Base-by-base conservation (phyloP, 2,888 invertebrate species). In the Diarsia brunnea region DNA sequence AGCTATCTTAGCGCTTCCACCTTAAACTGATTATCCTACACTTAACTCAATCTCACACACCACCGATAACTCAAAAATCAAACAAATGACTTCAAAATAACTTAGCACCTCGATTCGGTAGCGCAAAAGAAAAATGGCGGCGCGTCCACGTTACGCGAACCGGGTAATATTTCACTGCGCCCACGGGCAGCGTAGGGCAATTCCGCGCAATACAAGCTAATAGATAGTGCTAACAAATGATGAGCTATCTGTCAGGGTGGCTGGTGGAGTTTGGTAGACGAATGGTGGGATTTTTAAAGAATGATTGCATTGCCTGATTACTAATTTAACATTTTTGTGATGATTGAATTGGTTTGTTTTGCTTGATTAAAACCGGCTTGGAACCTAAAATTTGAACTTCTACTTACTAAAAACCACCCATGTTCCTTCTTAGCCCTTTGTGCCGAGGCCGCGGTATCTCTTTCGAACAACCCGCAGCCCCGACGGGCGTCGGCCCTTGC, bases 91-190 rank as follows among this genome's bases (percentile, higher is more conserved):
- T 53, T 73, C 24, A 74, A 79, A 78, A 73, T 73, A 78, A 58
- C 58, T 73, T 81, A 61, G 69, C 81, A 84, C 72, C 76, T 66
- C 77, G 64, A 75, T 75, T 71, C 81, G 73, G 88, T 87, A 88
- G 88, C 81, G 51, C 63, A 61, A 38, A 82, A 76, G 78, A 83
- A 85, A 87, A 81, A 82, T 86, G 60, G 66, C 60, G 51, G 61
- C 43, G 75, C 75, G 79, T 64, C 74, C 60, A 70, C 24, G 73
- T 80, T 85, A 87, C 81, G 83, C 84, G 79, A 82, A 84, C 82
- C 78, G 78, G 71, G 82, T 84, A 82, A 91, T 91, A 90, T 87
- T 87, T 92, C 89, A 90, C 88, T 71, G 77, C 90, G 87, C 92
- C 89, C 89, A 91, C 90, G 67, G 67, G 83, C 86, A 24, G 45